Evolutionary conservation across 2,797 vertebrate genomes (phyloP).

Genomic region (Channa striata): DNA sequence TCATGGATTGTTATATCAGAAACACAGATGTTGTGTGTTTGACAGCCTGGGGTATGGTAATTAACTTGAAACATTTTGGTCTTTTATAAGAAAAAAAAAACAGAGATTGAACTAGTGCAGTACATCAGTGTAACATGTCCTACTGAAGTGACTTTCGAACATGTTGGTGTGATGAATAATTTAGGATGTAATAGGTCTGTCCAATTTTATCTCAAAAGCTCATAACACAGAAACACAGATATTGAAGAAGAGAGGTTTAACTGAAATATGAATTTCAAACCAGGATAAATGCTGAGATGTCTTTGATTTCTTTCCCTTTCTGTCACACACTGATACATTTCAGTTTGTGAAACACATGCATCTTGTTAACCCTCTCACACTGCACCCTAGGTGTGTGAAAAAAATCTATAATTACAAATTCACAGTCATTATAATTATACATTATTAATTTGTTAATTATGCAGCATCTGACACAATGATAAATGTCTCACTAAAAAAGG

Average conservation of each 20-base stretch:
- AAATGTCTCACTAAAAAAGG: constrained; percentile 58
- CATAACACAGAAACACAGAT: constrained; percentile 11
- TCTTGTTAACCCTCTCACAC: constrained; percentile 35
- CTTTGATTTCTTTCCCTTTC: constrained; percentile 22
- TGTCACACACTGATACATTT: constrained; percentile 23
- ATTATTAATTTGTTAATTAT: constrained; percentile 67
- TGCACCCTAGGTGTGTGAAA: not conserved
- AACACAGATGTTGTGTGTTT: constrained; percentile 10
- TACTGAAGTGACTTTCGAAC: constrained; percentile 13
- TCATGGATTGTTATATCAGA: constrained; percentile 25
- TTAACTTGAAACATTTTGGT: not conserved
- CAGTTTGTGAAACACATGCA: constrained; percentile 11
- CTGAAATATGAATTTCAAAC: constrained; percentile 15
- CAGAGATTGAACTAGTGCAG: not conserved
- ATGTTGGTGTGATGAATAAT: constrained; percentile 34
- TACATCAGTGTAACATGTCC: constrained; percentile 7
- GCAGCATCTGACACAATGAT: constrained; percentile 52
- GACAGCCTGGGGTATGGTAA: not conserved
- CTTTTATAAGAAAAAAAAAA: not conserved
- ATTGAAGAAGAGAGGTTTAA: not conserved
- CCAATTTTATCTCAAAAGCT: constrained; percentile 26
- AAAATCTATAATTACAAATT: constrained; percentile 33
- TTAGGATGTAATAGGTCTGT: constrained; percentile 30
- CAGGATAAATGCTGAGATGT: not conserved
- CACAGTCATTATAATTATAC: constrained; percentile 45